Evolutionary conservation across 1,140 invertebrate genomes (phyloP).

Genomic region (Monomorium pharaonis): DNA sequence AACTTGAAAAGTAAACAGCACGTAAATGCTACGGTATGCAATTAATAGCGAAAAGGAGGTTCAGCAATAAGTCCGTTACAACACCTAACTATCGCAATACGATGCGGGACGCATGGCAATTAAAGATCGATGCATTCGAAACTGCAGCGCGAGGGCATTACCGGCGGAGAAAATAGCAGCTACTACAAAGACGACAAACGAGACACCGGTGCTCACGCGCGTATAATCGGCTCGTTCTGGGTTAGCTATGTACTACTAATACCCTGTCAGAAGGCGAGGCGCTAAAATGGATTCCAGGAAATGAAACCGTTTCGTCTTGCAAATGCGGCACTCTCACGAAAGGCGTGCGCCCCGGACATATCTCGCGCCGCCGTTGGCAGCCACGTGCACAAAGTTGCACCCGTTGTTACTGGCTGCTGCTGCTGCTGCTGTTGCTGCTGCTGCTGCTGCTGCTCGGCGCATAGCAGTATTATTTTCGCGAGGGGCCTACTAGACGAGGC

Average conservation of each 20-base stretch:
- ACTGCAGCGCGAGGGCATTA: conserved; percentile 1
- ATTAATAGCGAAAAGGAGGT: background rate
- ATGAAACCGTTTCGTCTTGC: conserved; percentile 73
- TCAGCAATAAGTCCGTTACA: background rate
- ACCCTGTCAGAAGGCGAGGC: conserved; percentile 60
- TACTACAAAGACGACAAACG: conserved; percentile 48
- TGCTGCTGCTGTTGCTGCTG: conserved; percentile 39
- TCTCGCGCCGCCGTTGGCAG: conserved; percentile 55
- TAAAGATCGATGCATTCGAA: conserved; percentile 12
- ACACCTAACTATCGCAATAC: background rate
- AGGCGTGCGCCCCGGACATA: conserved; percentile 59
- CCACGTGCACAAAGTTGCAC: conserved; percentile 60
- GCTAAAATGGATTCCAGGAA: conserved; percentile 72
- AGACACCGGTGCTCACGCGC: conserved; percentile 38
- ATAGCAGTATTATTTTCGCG: conserved; percentile 54
- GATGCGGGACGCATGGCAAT: background rate
- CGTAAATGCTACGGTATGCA: background rate
- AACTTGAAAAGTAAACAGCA: background rate
- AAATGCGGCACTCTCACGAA: conserved; percentile 68
- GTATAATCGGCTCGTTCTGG: conserved; percentile 52
- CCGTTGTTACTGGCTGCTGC: conserved; percentile 48
- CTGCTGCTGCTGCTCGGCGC: conserved; percentile 6
- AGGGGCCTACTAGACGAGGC: conserved; percentile 49
- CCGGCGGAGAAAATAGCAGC: conserved; percentile 32
- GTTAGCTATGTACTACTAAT: conserved; percentile 51